Conservation (phyloP, 2,113 vertebrate species). For the Columba livia region DNA sequence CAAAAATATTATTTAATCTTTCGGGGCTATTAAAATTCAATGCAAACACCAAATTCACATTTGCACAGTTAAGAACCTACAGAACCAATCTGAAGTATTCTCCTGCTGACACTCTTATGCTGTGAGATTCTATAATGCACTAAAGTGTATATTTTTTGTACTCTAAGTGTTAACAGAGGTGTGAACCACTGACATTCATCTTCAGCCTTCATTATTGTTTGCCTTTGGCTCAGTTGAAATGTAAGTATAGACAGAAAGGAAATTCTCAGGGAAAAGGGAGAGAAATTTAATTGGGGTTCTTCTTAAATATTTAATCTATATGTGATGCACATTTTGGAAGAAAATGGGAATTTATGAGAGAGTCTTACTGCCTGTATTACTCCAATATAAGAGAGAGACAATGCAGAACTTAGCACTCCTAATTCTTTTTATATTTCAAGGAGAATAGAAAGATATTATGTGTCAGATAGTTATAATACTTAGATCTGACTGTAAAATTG, state of each 20-base stretch:
- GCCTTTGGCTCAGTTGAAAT: background rate
- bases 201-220: background rate
- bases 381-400: background rate
- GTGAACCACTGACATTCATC: background rate
- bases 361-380: background rate
- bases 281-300: background rate
- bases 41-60: slow-evolving; percentile 33
- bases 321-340: background rate
- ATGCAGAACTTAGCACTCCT: background rate
- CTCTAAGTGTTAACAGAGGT: background rate
- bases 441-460: background rate
- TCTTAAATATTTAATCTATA: background rate
- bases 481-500: background rate
- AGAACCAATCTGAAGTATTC: slow-evolving; percentile 20
- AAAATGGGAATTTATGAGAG: background rate
- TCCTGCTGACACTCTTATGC: background rate
- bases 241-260: background rate
- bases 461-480: background rate
- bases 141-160: background rate
- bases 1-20: slow-evolving; percentile 53
- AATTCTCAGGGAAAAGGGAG: background rate
- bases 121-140: slow-evolving; percentile 2
- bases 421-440: background rate
- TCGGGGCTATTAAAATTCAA: slow-evolving; percentile 14
- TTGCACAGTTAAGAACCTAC: background rate